Conservation (phyloP, 2,888 invertebrate genomes). For the Clunio marinus region DNA sequence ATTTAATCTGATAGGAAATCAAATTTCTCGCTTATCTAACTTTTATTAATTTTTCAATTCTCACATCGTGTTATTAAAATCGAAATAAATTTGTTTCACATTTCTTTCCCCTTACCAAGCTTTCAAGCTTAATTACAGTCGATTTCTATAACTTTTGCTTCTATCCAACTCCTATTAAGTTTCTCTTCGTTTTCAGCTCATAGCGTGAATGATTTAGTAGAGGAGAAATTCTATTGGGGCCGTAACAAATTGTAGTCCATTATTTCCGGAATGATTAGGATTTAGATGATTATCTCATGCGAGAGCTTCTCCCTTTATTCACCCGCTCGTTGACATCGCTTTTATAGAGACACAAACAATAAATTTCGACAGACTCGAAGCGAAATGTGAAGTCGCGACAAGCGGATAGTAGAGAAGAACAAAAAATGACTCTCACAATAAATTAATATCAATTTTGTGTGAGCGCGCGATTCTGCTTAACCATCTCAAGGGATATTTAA, state of each 20-base stretch:
- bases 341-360: slow-evolving; percentile 17
- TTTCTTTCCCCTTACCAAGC: too few species aligned
- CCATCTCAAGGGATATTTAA: slow-evolving; percentile 11
- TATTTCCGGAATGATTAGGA: slow-evolving; percentile 15
- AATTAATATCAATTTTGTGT: slow-evolving; percentile 2
- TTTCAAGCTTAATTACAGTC: slow-evolving; percentile 10
- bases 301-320: background rate
- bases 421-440: slow-evolving; percentile 23
- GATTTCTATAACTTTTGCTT: background rate
- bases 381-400: background rate
- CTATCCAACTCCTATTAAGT: too few species aligned
- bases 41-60: too few species aligned
- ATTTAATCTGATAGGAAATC: too few species aligned
- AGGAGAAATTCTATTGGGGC: background rate
- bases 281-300: slow-evolving; percentile 28
- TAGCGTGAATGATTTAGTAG: background rate
- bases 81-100: too few species aligned
- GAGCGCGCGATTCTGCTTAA: background rate
- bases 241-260: slow-evolving; percentile 15
- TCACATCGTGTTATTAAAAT: too few species aligned
- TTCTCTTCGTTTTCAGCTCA: background rate
- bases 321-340: background rate
- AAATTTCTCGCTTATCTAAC: too few species aligned
- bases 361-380: slow-evolving; percentile 26
- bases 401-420: background rate